Percentiles rank a stretch among this genome's conserved stretches.
Conservation (phyloP, 2,113 vertebrate species). For the Scomber colias region DNA sequence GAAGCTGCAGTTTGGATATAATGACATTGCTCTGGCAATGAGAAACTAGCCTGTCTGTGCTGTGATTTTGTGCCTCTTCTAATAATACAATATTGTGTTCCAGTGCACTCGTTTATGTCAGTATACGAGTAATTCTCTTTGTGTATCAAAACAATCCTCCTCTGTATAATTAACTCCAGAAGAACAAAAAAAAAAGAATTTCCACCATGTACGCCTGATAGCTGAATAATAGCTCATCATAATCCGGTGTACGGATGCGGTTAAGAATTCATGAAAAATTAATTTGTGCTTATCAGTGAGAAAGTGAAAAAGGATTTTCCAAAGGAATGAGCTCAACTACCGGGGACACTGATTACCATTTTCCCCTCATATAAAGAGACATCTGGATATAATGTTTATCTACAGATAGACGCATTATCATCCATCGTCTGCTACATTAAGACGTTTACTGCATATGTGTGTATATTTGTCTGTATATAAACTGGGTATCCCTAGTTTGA, state of each 20-base stretch:
- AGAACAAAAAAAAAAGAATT: background rate
- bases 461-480: conserved; percentile 3
- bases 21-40: background rate
- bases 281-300: conserved; percentile 18
- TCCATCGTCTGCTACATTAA: background rate
- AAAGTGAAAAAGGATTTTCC: conserved; percentile 6
- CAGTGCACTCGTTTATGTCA: conserved; percentile 8
- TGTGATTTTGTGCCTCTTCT: background rate
- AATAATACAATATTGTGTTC: conserved; percentile 27
- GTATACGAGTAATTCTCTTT: conserved; percentile 5
- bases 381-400: conserved; percentile 10
- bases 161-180: conserved; percentile 19
- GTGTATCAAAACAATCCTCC: conserved; percentile 17
- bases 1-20: background rate
- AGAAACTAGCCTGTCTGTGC: background rate
- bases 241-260: conserved; percentile 1
- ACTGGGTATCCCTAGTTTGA: conserved; percentile 12
- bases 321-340: conserved; percentile 1
- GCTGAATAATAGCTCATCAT: conserved; percentile 20
- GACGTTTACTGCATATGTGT: background rate
- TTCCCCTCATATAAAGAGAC: background rate
- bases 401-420: conserved; percentile 30
- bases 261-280: conserved; percentile 34
- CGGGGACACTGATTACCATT: background rate
- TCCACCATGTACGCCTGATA: background rate